Percentiles rank a stretch among this genome's conserved stretches.
Evolutionary conservation across 2,888 invertebrate genomes (phyloP).

Genomic region (Calephelis perditalis): DNA sequence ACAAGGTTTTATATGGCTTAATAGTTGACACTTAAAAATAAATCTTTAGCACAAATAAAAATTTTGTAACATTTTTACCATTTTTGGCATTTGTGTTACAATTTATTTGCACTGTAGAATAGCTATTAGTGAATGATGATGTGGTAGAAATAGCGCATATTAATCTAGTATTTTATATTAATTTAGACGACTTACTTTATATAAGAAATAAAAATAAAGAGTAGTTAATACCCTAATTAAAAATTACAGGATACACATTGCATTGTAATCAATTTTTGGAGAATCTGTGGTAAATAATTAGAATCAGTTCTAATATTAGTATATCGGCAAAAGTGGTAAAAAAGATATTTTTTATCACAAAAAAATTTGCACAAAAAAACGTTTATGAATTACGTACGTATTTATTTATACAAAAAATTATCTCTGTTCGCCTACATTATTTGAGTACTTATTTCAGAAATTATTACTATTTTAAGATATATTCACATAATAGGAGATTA

Average conservation of each 20-base stretch:
- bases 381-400: not conserved
- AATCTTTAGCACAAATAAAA: not conserved
- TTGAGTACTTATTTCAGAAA: too few relatives aligned
- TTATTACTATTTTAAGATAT: too few relatives aligned
- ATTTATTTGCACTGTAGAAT: slow-evolving; percentile 5
- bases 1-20: slow-evolving; percentile 6
- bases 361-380: not conserved
- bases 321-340: not conserved
- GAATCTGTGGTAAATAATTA: too few relatives aligned
- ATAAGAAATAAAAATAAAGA: not conserved
- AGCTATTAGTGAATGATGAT: not conserved
- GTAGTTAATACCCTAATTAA: not conserved
- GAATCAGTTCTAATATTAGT: too few relatives aligned
- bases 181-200: not conserved
- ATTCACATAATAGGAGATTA: too few relatives aligned
- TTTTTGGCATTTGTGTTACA: not conserved
- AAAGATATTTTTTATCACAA: slow-evolving; percentile 1
- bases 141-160: not conserved
- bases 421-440: too few relatives aligned
- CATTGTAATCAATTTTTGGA: not conserved
- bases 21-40: not conserved
- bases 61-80: too few relatives aligned
- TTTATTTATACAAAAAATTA: not conserved
- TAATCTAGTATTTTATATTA: not conserved
- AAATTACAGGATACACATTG: too few relatives aligned